Percentiles rank a stretch among this genome's conserved stretches.
Conservation (phyloP, 2,888 invertebrate species). For the Aleiodes leptofemur region DNA sequence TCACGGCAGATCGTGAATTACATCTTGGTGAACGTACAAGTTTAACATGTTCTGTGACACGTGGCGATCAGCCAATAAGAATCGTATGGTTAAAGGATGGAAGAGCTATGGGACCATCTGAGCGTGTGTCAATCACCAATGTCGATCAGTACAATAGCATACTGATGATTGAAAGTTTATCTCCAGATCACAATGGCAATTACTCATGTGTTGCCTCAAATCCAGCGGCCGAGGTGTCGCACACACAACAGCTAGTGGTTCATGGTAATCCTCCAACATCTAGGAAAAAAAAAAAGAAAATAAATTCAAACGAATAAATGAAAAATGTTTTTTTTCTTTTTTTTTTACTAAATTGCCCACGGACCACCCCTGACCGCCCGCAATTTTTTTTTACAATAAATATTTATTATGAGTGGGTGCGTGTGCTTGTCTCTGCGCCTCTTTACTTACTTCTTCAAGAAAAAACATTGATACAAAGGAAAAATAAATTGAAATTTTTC, state of each 20-base stretch:
- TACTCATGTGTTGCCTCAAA: constrained; percentile 86
- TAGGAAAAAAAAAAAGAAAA: constrained; percentile 59
- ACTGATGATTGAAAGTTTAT: constrained; percentile 85
- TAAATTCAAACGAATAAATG: background rate
- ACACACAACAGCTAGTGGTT: constrained; percentile 85
- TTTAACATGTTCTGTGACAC: constrained; percentile 84
- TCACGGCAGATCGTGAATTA: constrained; percentile 81
- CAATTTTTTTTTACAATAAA: background rate
- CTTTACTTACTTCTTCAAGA: constrained; percentile 54
- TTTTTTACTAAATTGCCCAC: constrained; percentile 35
- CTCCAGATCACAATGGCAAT: constrained; percentile 86
- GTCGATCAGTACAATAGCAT: constrained; percentile 87
- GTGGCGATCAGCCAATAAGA: constrained; percentile 86
- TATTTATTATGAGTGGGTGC: constrained; percentile 56
- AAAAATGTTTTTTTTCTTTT: constrained; percentile 35
- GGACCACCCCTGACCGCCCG: constrained; percentile 53
- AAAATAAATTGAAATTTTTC: constrained; percentile 13
- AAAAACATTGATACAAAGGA: constrained; percentile 38
- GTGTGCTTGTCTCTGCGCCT: constrained; percentile 55
- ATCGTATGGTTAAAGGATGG: constrained; percentile 88
- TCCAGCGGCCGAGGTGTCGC: constrained; percentile 84
- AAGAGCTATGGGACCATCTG: constrained; percentile 80
- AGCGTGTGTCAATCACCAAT: constrained; percentile 82
- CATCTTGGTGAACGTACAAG: constrained; percentile 86
- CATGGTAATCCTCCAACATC: constrained; percentile 82